Conservation (phyloP, 2,888 invertebrate genomes). For the Xylota segnis region DNA sequence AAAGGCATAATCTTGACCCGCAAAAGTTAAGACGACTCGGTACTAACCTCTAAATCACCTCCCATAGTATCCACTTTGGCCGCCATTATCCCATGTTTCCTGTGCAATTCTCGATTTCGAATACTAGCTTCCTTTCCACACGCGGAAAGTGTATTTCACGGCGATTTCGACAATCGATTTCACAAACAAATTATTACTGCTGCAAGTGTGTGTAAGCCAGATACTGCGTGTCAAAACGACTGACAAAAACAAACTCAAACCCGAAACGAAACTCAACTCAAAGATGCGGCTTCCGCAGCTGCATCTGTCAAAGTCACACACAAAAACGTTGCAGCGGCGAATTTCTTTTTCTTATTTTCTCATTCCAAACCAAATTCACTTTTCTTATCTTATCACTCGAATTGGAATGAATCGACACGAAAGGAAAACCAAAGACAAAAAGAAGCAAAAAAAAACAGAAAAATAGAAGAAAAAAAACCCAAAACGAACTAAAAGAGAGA, state of each 20-base stretch:
- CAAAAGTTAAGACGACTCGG: not conserved
- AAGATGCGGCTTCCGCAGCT: slow-evolving; percentile 58
- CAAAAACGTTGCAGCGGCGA: slow-evolving; percentile 15
- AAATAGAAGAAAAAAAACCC: slow-evolving; percentile 19
- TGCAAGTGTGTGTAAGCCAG: slow-evolving; percentile 6
- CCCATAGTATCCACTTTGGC: slow-evolving; percentile 72
- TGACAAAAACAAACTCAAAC: slow-evolving; percentile 46
- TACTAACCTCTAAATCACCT: slow-evolving; percentile 72
- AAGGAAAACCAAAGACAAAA: slow-evolving; percentile 7
- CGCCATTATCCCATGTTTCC: slow-evolving; percentile 75
- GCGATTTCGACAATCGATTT: slow-evolving; percentile 56
- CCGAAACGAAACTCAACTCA: slow-evolving; percentile 40
- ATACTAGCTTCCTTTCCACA: slow-evolving; percentile 28
- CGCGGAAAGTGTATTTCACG: slow-evolving; percentile 29
- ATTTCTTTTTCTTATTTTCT: slow-evolving; percentile 27
- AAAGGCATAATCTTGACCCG: slow-evolving; percentile 1
- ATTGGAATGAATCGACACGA: slow-evolving; percentile 23
- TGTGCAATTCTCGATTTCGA: slow-evolving; percentile 40
- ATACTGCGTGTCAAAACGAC: slow-evolving; percentile 25
- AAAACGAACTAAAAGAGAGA: slow-evolving; percentile 49
- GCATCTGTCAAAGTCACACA: slow-evolving; percentile 67
- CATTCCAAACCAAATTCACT: slow-evolving; percentile 35
- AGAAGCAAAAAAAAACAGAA: slow-evolving; percentile 32
- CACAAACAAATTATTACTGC: slow-evolving; percentile 21
- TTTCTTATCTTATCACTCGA: slow-evolving; percentile 53